A percentile compares a stretch with the other conserved stretches of the same genome.
phyloP scores from a whole-genome alignment of 2,113 vertebrate species.

The Sylvietta virens region DNA sequence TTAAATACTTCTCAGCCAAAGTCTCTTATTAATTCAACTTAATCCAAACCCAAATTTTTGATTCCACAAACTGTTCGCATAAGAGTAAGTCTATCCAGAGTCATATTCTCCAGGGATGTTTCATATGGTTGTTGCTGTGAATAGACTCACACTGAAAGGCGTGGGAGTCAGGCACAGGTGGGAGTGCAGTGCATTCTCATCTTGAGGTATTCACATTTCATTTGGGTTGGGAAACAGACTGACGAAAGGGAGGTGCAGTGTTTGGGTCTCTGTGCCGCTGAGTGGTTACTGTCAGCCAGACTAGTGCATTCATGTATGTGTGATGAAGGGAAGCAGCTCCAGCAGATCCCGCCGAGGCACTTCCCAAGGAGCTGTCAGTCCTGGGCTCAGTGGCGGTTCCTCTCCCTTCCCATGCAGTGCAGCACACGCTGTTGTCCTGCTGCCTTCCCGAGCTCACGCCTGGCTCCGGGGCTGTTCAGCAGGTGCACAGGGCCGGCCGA shows the following conservation, averaged over 20 bases:
- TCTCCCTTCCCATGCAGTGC: neutral
- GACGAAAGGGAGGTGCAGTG: too few species aligned
- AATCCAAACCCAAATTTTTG: neutral
- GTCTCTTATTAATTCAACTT: neutral
- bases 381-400: neutral
- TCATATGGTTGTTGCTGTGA: neutral
- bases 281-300: neutral
- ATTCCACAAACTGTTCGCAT: neutral
- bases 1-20: neutral
- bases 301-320: rapidly evolving
- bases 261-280: neutral
- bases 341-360: neutral
- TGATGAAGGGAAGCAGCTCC: neutral
- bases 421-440: neutral
- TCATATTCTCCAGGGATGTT: neutral
- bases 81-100: neutral
- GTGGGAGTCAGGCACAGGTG: neutral
- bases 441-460: neutral
- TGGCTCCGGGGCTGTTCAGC: rapidly evolving
- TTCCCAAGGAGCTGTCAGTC: neutral
- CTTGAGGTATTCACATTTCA: neutral
- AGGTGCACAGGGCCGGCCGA: rapidly evolving
- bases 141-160: neutral
- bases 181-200: neutral
- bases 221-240: neutral